A percentile compares a stretch with the other conserved stretches of the same genome.
phyloP scores from a whole-genome alignment of 2,113 vertebrate species.

The Ophthalmolycus amberensis region DNA sequence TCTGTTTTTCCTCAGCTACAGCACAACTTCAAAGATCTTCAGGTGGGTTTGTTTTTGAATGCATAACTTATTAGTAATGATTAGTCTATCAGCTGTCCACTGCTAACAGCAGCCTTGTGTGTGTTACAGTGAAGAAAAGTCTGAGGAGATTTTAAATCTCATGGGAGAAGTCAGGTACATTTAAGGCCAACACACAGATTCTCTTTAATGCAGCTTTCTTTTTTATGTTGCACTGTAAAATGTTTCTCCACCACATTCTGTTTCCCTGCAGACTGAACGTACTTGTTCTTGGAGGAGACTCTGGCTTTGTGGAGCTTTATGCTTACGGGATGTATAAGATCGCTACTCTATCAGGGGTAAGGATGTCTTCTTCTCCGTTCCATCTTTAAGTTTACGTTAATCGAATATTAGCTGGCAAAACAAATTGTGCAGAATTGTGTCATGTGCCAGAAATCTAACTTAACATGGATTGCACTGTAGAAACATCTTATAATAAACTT shows the following conservation, averaged over 20 bases:
- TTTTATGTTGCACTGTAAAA: not conserved
- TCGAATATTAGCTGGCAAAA: no score
- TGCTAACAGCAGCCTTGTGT: slow-evolving; percentile 1
- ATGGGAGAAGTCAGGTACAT: slow-evolving; percentile 95
- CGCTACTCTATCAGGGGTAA: slow-evolving; percentile 90
- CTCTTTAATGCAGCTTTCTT: not conserved
- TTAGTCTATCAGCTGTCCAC: not conserved
- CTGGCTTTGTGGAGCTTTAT: slow-evolving; percentile 94
- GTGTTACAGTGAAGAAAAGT: slow-evolving; percentile 94
- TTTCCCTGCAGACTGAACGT: slow-evolving; percentile 89
- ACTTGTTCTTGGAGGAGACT: slow-evolving; percentile 92
- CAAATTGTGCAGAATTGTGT: no score
- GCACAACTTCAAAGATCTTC: slow-evolving; percentile 96
- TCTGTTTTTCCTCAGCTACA: slow-evolving; percentile 86
- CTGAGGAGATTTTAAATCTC: slow-evolving; percentile 97
- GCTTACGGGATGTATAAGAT: slow-evolving; percentile 99
- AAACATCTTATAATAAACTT: not conserved
- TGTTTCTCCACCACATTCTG: not conserved
- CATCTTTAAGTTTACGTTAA: no score
- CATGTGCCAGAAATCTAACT: no score
- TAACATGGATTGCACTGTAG: no score
- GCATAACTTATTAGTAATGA: not conserved
- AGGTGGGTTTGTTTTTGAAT: slow-evolving; percentile 83
- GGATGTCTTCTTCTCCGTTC: not conserved
- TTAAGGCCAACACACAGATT: not conserved